Evolutionary conservation across 2,888 invertebrate genomes (phyloP).

Genomic region (Entomobrya proxima): DNA sequence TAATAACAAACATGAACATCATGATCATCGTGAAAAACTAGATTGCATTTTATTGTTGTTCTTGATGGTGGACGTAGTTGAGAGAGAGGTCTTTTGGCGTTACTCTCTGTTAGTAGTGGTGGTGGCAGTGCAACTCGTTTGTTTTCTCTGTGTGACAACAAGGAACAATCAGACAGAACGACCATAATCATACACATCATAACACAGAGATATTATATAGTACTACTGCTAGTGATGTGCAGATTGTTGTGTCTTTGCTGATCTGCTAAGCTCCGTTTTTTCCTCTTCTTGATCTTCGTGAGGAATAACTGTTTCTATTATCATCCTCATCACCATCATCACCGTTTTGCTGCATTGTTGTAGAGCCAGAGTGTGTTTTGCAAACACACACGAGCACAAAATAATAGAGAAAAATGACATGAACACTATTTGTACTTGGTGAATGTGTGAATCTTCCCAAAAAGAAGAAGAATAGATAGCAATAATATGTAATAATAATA

Average conservation of each 20-base stretch:
- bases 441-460: not conserved
- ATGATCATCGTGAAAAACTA: constrained; percentile 35
- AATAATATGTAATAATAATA: not conserved
- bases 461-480: not conserved
- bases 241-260: constrained; percentile 8
- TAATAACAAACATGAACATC: constrained; percentile 51
- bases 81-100: not conserved
- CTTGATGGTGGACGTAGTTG: not conserved
- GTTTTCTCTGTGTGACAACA: constrained; percentile 17
- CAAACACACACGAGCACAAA: not conserved
- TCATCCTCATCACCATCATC: constrained; percentile 6
- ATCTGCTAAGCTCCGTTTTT: constrained; percentile 29
- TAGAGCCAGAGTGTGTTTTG: constrained; percentile 11
- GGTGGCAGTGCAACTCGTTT: constrained; percentile 29
- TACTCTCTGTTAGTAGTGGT: no score
- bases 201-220: not conserved
- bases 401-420: constrained; percentile 15
- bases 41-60: constrained; percentile 54
- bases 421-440: not conserved
- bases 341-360: constrained; percentile 7
- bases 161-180: constrained; percentile 18
- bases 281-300: not conserved
- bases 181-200: not conserved
- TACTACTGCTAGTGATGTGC: not conserved
- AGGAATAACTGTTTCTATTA: constrained; percentile 21